phyloP scores from a whole-genome alignment of 2,113 vertebrate genomes.

The Panthera tigris region DNA sequence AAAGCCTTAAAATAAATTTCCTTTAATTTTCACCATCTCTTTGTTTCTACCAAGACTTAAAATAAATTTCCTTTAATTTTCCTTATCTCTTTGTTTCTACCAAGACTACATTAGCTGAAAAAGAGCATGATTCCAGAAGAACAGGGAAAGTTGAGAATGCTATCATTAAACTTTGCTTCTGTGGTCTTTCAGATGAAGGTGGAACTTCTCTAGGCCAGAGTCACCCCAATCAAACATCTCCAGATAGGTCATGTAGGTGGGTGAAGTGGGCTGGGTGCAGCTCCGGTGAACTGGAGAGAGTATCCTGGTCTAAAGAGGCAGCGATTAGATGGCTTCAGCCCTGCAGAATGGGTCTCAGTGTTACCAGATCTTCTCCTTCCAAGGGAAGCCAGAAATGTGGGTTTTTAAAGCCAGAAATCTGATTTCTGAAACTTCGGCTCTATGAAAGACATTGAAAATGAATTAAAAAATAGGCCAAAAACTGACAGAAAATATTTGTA shows the following conservation, averaged over 20 bases:
- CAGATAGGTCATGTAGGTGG: background rate
- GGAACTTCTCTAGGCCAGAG: background rate
- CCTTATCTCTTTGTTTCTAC: background rate
- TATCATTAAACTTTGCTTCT: background rate
- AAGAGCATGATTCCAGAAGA: background rate
- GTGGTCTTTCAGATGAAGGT: background rate
- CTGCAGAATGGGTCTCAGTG: background rate
- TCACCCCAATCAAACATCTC: background rate
- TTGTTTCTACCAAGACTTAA: background rate
- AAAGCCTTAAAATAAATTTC: background rate
- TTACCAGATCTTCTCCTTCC: background rate
- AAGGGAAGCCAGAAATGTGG: background rate
- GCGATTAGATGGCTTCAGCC: background rate
- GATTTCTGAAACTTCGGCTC: background rate
- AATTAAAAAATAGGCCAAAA: background rate
- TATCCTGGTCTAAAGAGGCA: background rate
- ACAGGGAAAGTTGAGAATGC: background rate
- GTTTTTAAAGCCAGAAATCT: background rate
- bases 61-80: background rate
- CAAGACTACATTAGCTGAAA: background rate
- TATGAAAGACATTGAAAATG: background rate
- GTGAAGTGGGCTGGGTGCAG: background rate
- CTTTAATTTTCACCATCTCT: background rate
- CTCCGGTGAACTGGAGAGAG: background rate
- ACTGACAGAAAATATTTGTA: background rate